Evolutionary conservation across 2,797 vertebrate species (phyloP).

Genomic region (Phoeniculus purpureus): DNA sequence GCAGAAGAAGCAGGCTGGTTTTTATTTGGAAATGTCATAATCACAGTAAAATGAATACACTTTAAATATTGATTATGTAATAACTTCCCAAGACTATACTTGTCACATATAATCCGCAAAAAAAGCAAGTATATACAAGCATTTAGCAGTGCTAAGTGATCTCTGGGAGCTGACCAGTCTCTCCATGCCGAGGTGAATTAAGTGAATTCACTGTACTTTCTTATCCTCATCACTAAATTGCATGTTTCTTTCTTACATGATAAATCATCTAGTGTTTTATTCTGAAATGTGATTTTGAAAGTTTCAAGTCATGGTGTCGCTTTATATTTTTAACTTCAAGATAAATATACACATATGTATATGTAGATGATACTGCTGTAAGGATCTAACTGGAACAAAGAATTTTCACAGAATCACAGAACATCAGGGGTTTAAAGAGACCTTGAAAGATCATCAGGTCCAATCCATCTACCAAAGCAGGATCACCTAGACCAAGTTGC

Average conservation of each 20-base stretch:
- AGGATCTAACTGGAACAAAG: neutral
- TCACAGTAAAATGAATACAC: constrained; percentile 37
- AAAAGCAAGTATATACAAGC: neutral
- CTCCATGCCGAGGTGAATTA: constrained; percentile 1
- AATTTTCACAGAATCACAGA: neutral
- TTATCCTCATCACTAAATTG: neutral
- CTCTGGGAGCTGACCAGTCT: constrained; percentile 3
- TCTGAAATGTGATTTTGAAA: neutral
- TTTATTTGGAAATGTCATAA: constrained; percentile 34
- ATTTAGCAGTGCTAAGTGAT: neutral
- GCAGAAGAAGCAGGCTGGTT: neutral
- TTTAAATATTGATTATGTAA: constrained; percentile 39
- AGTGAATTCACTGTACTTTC: neutral
- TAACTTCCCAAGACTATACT: constrained; percentile 31
- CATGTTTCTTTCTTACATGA: neutral
- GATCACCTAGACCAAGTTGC: no score
- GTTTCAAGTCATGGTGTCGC: neutral
- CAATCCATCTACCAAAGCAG: no score
- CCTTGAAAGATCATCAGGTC: no score
- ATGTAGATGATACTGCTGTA: neutral
- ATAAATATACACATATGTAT: neutral
- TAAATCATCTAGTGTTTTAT: neutral
- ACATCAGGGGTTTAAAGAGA: no score
- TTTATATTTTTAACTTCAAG: neutral
- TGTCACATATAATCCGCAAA: constrained; percentile 27